Evolutionary conservation across 1,140 invertebrate genomes (phyloP).

Genomic region (Teleogryllus occipitalis): DNA sequence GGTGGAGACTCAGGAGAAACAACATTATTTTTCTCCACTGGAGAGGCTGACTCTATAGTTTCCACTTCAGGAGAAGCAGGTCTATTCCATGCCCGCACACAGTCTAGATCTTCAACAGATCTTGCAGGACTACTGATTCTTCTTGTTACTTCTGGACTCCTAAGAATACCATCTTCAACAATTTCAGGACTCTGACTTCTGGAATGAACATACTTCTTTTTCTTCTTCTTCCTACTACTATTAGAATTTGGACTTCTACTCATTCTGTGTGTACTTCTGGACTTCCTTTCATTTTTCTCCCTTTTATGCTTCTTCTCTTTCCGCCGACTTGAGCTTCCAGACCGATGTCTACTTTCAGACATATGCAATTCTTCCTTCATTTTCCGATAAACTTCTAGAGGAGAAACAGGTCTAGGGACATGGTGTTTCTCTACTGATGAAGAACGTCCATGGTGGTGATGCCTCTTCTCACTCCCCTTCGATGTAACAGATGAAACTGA

Average conservation of each 20-base stretch:
- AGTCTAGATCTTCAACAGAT: conserved; percentile 9
- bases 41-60: conserved; percentile 8
- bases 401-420: conserved; percentile 14
- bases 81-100: not conserved
- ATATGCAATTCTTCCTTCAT: conserved; percentile 11
- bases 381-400: conserved; percentile 20
- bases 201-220: conserved; percentile 52
- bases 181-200: conserved; percentile 49
- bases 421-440: conserved; percentile 12
- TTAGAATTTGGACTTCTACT: conserved; percentile 34
- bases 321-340: conserved; percentile 18
- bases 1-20: conserved; percentile 15
- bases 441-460: conserved; percentile 15
- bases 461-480: conserved; percentile 9
- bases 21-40: not conserved
- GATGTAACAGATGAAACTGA: conserved; percentile 15
- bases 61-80: conserved; percentile 13
- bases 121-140: not conserved
- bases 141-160: conserved; percentile 16
- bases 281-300: conserved; percentile 53
- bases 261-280: conserved; percentile 37
- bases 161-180: conserved; percentile 35
- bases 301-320: conserved; percentile 52
- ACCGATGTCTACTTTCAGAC: conserved; percentile 9
- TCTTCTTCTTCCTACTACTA: conserved; percentile 55